Percentiles rank a stretch among this genome's conserved stretches.
phyloP scores from a whole-genome alignment of 2,113 vertebrate genomes.

The Zapornia atra region DNA sequence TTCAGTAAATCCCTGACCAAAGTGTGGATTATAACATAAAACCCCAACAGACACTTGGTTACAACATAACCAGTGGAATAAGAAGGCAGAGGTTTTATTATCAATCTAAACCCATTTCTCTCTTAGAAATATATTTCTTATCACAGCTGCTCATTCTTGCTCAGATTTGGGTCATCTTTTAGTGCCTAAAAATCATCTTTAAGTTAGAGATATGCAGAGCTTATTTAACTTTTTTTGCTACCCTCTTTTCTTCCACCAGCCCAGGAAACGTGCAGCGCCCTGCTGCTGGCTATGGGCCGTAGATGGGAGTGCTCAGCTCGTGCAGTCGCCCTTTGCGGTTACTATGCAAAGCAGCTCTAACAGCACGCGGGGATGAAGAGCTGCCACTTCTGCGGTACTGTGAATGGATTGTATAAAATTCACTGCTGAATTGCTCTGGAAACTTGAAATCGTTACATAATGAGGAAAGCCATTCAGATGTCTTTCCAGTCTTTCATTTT shows the following conservation, averaged over 20 bases:
- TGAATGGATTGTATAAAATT: background rate
- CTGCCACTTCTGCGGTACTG: background rate
- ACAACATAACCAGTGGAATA: background rate
- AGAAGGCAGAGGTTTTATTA: background rate
- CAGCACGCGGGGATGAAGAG: background rate
- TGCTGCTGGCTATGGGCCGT: background rate
- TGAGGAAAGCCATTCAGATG: slow-evolving; percentile 25
- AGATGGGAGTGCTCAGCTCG: background rate
- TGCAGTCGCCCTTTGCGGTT: background rate
- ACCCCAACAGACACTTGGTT: background rate
- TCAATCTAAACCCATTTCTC: background rate
- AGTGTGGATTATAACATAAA: background rate
- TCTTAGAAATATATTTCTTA: background rate
- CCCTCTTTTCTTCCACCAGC: background rate
- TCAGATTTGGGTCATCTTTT: background rate
- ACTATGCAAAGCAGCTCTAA: background rate
- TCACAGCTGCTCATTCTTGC: background rate
- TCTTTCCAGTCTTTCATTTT: slow-evolving; percentile 38
- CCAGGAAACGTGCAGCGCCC: background rate
- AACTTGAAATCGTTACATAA: slow-evolving; percentile 19
- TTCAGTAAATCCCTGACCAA: background rate
- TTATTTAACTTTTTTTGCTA: background rate
- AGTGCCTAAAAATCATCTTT: background rate
- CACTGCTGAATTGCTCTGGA: slow-evolving; percentile 26
- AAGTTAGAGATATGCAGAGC: background rate